A percentile compares a stretch with the other conserved stretches of the same genome.
Conservation (phyloP, 1,140 invertebrate species). For the Charaxes varanes region DNA sequence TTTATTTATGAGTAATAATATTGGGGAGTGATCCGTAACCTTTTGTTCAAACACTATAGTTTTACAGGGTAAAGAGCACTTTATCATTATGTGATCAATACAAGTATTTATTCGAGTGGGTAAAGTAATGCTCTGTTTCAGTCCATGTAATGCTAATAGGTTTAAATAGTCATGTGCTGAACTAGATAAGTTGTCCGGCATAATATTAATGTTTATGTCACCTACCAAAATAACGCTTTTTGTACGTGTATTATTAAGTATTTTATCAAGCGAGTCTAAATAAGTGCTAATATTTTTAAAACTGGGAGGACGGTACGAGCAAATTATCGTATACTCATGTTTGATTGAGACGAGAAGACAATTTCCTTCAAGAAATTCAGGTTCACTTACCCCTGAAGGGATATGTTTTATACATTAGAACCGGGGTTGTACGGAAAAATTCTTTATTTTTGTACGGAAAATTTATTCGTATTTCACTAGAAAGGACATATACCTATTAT, state of each 20-base stretch:
- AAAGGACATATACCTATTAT: too few relatives aligned
- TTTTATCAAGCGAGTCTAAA: conserved; percentile 9
- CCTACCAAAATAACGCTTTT: too few relatives aligned
- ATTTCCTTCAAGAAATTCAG: conserved; percentile 12
- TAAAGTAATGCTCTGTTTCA: neutral
- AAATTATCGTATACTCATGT: conserved; percentile 10
- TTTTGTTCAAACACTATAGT: too few relatives aligned
- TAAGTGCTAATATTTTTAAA: conserved; percentile 14
- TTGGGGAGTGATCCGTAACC: too few relatives aligned
- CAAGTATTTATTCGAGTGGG: conserved; percentile 4
- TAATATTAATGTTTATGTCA: conserved; percentile 12
- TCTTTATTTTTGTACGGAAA: too few relatives aligned
- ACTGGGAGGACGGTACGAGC: conserved; percentile 15
- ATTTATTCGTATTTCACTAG: too few relatives aligned
- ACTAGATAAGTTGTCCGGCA: neutral
- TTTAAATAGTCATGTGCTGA: conserved; percentile 1
- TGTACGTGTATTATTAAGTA: conserved; percentile 8
- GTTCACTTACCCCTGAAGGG: too few relatives aligned
- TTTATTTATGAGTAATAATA: too few relatives aligned
- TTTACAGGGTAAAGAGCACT: too few relatives aligned
- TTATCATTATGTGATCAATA: conserved; percentile 4
- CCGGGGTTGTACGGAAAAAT: too few relatives aligned
- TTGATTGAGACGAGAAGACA: conserved; percentile 11
- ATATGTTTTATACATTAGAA: too few relatives aligned
- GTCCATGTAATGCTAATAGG: conserved; percentile 1